Base-by-base conservation (phyloP, 2,888 invertebrate species). In the Scelioninae gen. 1 region DNA sequence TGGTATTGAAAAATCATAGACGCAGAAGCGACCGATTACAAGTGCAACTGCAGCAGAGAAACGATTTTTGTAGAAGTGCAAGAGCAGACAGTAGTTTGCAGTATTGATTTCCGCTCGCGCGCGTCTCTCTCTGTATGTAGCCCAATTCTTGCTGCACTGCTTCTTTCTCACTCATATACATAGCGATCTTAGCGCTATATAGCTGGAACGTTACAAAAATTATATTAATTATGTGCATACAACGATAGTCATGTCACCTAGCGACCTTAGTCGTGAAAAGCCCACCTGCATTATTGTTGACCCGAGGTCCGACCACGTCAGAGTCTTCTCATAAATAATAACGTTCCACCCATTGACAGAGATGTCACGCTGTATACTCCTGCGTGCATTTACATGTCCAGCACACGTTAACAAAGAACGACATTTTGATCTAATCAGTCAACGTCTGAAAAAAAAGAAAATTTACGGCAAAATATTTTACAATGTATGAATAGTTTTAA, bases 91-190 rank as follows among this genome's bases (percentile, higher is more conserved):
- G 69, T 75, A 76, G 82, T 82, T 74, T 78, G 74, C 74, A 82
- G 78, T 82, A 82, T 82, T 82, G 82, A 82, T 82, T 82, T 82
- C 62, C 72, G 82, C 63, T 78, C 63, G 74, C 63, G 53, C 68
- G 77, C n/a, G n/a, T n/a, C n/a, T n/a, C n/a, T 68, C 82, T 82
- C 45, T 43, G 63, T 43, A 56, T 15, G 65, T 71, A 53, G 32
- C 71, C 74, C 69, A 78, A 78, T 76, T 77, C 68, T 71, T 32
- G 66, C 80, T 23, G 11, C 32, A 49, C 29, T 9, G 8, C 53
- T 13, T 47, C 71, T 23, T 34, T 49, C 49, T n/a, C n/a, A n/a
- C n/a, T n/a, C n/a, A n/a, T n/a, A n/a, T n/a, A n/a, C n/a, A n/a
- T n/a, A n/a, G n/a, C n/a, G n/a, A n/a, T n/a, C n/a, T n/a, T n/a